Evolutionary conservation across 2,113 vertebrate species (phyloP), one percentile per base, ranked within the genome.

Genomic region (Stictonetta naevosa): DNA sequence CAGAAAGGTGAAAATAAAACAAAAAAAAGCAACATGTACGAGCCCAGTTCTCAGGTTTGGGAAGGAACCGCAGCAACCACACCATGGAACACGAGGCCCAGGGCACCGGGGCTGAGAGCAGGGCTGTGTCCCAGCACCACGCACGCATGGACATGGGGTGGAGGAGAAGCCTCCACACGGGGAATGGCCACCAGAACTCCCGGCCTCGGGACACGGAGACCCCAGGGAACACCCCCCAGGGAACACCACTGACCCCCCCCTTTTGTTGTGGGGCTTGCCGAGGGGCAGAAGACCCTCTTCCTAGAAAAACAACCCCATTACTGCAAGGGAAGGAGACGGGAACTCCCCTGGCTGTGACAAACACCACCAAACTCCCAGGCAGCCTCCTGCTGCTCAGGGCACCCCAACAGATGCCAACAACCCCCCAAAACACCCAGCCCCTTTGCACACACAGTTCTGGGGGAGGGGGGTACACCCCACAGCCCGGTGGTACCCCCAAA

Each of bases 361-460:
- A 19, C 0, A 0, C 20, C 1, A 0, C 22, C 3, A 1, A 67
- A 44, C 1, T 1, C 46, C 34, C 44, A 12, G 29, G 69, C 29
- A 23, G 19, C 44, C n/a, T 25, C 29, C 2, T 36, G n/a, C 58
- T 66, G 44, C 34, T 1, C 8, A 25, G 13, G 25, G 33, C 36
- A 33, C 8, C 17, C 48, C 11, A 26, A 53, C 18, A n/a, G 69
- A 42, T 22, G 0, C 11, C 13, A 73, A 17, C 11, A 22, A 13
- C 18, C 25, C 40, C n/a, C 15, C 14, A 29, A 56, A 29, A 56
- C 5, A 11, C 11, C 55, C 29, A 48, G 20, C 34, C 28, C 13
- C 14, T 6, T 3, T 14, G 22, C 3, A 13, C 21, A 31, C 11
- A 16, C 38, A 8, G 20, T 7, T 11, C 36, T 13, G 17, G 16